Evolutionary conservation across 2,888 invertebrate species (phyloP).

Genomic region (Xestia ashworthii): DNA sequence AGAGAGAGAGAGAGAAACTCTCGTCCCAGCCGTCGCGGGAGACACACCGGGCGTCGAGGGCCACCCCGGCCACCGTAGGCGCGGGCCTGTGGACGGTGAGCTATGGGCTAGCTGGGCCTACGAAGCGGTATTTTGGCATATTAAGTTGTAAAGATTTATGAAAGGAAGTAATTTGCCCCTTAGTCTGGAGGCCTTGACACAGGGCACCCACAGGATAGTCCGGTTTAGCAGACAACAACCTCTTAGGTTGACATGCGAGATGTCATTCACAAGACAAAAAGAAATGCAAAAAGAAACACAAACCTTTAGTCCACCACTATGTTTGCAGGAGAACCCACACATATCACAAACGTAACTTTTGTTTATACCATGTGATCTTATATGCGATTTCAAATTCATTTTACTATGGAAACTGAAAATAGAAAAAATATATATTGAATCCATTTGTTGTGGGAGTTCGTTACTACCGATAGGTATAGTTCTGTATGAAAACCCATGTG

Average conservation of each 20-base stretch:
- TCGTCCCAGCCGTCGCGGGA: too few relatives aligned
- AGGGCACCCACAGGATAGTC: too few relatives aligned
- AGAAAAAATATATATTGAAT: not conserved
- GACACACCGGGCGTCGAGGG: too few relatives aligned
- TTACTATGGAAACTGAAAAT: constrained; percentile 72
- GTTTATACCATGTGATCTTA: constrained; percentile 65
- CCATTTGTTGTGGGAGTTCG: not conserved
- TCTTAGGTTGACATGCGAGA: too few relatives aligned
- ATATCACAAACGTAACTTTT: constrained; percentile 73
- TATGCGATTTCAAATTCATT: constrained; percentile 68
- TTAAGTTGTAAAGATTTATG: not conserved
- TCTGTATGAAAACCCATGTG: not conserved
- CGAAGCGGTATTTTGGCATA: not conserved
- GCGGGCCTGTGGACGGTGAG: too few relatives aligned
- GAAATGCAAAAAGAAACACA: too few relatives aligned
- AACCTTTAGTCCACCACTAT: constrained; percentile 63
- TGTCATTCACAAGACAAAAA: too few relatives aligned
- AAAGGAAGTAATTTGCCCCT: not conserved
- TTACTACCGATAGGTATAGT: not conserved
- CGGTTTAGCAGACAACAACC: too few relatives aligned
- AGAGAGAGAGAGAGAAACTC: too few relatives aligned
- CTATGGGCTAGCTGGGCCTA: not conserved
- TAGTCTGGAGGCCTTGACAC: too few relatives aligned
- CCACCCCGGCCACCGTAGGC: too few relatives aligned
- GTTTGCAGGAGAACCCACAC: constrained; percentile 75